Percentiles rank a stretch among this genome's conserved stretches.
Evolutionary conservation across 2,888 invertebrate genomes (phyloP).

Genomic region (Caenorhabditis japonica): DNA sequence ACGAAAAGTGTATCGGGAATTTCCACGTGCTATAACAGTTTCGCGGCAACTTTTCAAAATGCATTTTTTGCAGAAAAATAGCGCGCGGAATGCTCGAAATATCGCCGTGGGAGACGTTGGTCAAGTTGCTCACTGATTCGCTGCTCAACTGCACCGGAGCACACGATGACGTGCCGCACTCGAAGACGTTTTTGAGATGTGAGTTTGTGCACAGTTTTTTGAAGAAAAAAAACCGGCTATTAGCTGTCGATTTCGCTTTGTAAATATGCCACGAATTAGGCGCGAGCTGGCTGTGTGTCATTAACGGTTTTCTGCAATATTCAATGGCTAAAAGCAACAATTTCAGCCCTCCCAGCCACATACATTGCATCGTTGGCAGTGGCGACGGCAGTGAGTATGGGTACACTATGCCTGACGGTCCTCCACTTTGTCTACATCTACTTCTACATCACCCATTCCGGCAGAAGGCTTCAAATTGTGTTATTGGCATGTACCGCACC

Average conservation of each 20-base stretch:
- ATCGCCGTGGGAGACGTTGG: slow-evolving; percentile 62
- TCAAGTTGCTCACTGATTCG: slow-evolving; percentile 69
- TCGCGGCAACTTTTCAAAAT: not conserved
- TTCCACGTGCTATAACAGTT: not conserved
- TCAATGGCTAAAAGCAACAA: too few relatives aligned
- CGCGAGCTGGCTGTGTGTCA: not conserved
- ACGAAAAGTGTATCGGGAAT: not conserved
- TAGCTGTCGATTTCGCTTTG: too few relatives aligned
- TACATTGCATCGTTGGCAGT: slow-evolving; percentile 64
- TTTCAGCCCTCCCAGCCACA: slow-evolving; percentile 59
- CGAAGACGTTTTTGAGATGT: slow-evolving; percentile 64
- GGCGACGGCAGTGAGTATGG: slow-evolving; percentile 62
- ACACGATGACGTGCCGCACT: slow-evolving; percentile 60
- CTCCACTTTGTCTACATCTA: slow-evolving; percentile 71
- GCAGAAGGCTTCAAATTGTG: slow-evolving; percentile 65
- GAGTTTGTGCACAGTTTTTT: slow-evolving; percentile 25
- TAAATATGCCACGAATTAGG: not conserved
- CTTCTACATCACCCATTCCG: slow-evolving; percentile 67
- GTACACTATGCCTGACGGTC: slow-evolving; percentile 65
- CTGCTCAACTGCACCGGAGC: slow-evolving; percentile 67
- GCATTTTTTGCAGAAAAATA: not conserved
- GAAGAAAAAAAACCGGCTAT: not conserved
- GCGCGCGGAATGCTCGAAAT: slow-evolving; percentile 42
- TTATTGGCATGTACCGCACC: slow-evolving; percentile 72
- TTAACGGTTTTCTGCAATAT: not conserved